Base-by-base conservation (phyloP, 1,140 invertebrate species). In the Mamestra configurata region DNA sequence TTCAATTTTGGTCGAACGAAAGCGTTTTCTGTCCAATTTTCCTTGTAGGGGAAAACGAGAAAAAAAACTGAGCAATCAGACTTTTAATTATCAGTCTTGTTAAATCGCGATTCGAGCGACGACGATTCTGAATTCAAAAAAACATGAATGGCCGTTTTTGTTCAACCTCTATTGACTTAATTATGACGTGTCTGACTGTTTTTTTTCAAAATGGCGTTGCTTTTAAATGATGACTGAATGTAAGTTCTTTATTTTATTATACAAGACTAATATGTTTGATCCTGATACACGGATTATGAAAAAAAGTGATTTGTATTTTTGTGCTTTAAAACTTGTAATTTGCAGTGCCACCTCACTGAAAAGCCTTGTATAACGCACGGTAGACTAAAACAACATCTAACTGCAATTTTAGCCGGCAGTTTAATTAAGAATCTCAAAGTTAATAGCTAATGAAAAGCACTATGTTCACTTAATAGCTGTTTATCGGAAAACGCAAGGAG, bases 61-160 rank as follows among this genome's bases (percentile, higher is more conserved):
- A 61, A 79, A 79, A 77, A 78, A 59, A 73, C 55, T 73, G 68
- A 66, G 46, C 78, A 79, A 79, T 79, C 78, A 73, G 78, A 73
- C 55, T 79, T 79, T 79, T 79, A 79, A 79, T 79, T 79, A 73
- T 79, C 57, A 53, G 24, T 43, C 70, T 66, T 46, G 78, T 73
- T 73, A 79, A 73, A 79, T 79, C 78, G 40, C 55, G 40, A 40
- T 53, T 66, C 37, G 70, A 49, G 55, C 57, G 55, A 66, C 70
- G 43, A 59, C 68, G 70, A 64, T 64, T 71, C 24, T 43, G 15
- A 31, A 53, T 31, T 43, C 20, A 73, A 73, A 72, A 70, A 72
- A 46, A 27, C 20, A 71, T 76, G 37, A 76, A 61, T 31, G 31
- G 24, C 4, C 24, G 51, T 53, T 71, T 46, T 68, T 13, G 40